A percentile compares a stretch with the other conserved stretches of the same genome.
These are phyloP conservation scores for Caiman crocodilus DNA, from an alignment of 2,797 vertebrate genomes.

Conservation along the genomic window DNA sequence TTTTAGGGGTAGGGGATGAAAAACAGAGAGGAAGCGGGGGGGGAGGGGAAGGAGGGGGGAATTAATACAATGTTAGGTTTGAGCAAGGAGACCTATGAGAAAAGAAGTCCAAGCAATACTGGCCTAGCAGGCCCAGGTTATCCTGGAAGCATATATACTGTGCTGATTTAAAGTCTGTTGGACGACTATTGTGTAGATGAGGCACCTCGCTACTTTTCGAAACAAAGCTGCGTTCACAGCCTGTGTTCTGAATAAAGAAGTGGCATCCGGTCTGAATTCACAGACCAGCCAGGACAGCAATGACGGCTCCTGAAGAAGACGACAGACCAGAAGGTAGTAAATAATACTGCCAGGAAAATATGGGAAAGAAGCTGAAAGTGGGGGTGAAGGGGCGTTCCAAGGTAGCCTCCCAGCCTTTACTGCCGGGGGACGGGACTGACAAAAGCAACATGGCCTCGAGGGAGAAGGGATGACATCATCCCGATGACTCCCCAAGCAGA, in stretches of 20 bases:
- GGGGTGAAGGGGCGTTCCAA: neutral
- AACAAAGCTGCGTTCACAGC: neutral
- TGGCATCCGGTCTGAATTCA: fast-evolving
- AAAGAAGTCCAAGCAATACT: too few species aligned
- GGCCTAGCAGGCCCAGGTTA: neutral
- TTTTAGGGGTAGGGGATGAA: neutral
- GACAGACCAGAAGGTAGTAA: neutral
- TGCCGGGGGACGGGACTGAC: neutral
- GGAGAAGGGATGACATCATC: neutral
- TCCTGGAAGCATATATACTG: neutral
- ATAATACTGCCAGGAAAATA: neutral
- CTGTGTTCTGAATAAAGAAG: neutral
- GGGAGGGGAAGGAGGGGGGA: neutral
- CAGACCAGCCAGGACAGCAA: neutral
- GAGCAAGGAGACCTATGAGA: too few species aligned
- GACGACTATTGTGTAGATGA: neutral
- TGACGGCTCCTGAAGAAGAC: neutral
- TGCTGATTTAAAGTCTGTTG: neutral
- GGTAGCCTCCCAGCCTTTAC: fast-evolving
- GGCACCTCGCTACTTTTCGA: fast-evolving
- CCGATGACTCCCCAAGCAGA: neutral
- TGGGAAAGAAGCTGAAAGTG: neutral
- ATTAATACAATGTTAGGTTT: neutral
- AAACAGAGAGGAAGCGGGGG: neutral
- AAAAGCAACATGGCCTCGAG: neutral